phyloP scores from a whole-genome alignment of 2,888 invertebrate species.

The Cryptophagus acutangulus region DNA sequence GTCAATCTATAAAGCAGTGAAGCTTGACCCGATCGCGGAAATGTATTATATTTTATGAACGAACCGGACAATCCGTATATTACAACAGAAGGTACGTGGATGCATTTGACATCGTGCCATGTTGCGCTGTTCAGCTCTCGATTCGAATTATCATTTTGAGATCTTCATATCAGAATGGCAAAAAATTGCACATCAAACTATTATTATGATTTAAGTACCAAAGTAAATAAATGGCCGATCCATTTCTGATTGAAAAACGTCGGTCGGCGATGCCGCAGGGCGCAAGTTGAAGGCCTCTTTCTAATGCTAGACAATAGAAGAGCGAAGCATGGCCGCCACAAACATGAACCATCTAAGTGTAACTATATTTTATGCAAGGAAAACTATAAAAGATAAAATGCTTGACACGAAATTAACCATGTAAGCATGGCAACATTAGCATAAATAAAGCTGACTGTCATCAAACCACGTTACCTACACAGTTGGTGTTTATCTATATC shows the following conservation, averaged over 20 bases:
- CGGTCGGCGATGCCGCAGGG: too few species aligned
- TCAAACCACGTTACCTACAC: slow-evolving; percentile 9
- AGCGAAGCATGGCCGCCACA: slow-evolving; percentile 8
- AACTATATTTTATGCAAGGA: slow-evolving; percentile 14
- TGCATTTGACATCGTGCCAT: background rate
- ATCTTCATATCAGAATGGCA: too few species aligned
- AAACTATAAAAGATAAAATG: slow-evolving; percentile 15
- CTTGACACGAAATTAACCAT: slow-evolving; percentile 27
- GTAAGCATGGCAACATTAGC: slow-evolving; percentile 25
- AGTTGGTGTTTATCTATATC: slow-evolving; percentile 14
- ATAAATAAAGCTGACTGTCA: slow-evolving; percentile 17
- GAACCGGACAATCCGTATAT: background rate
- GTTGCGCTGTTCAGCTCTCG: background rate
- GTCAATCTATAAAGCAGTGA: slow-evolving; percentile 23
- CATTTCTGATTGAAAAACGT: too few species aligned
- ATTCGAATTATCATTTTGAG: too few species aligned
- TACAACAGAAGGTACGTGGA: background rate
- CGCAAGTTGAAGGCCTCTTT: too few species aligned
- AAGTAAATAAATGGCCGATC: too few species aligned
- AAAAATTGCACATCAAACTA: background rate
- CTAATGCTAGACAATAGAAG: slow-evolving; percentile 14
- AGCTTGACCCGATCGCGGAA: slow-evolving; percentile 6
- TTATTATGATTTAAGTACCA: too few species aligned
- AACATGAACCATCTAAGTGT: slow-evolving; percentile 9
- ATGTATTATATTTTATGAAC: slow-evolving; percentile 4